Evolutionary conservation across 37 sponge, comb jelly and placozoan genomes (phyloP), one percentile per base, ranked within the genome.

Genomic region (Geodia barretti): DNA sequence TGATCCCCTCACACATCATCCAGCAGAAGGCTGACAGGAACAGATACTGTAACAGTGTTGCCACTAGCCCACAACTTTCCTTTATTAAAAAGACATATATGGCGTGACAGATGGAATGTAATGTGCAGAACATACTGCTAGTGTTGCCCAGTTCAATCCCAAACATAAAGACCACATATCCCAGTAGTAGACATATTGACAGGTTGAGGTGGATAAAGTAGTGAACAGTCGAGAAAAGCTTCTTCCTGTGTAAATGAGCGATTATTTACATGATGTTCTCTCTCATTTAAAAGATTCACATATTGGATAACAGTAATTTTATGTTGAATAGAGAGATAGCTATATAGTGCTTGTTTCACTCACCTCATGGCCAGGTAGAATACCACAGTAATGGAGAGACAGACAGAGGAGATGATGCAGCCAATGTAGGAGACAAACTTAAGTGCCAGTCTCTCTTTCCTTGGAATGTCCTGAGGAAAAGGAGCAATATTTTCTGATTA

Each of bases 1-100:
- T 79, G 28, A 79, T 58, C 19, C 80, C 80, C 35, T 79, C 80
- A 68, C 80, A 79, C 59, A 79, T 40, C 80, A 79, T 79, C 80
- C 80, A 79, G 60, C 38, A 36, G 70, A 79, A 79, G 32, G 65
- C 80, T 41, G 80, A 31, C 58, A 79, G 47, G 59, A 79, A 79
- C n/a, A 79, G 37, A 41, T 79, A 79, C 32, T 79, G 80, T 3
- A 79, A 70, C 9, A 79, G 28, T 41, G 63, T 70, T 37, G 80
- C 68, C 58, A 79, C 58, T 31, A 68, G 23, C 1, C 70, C 54
- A 68, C 80, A 79, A 31, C 25, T 39, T 24, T 65, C 65, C 80
- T 79, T 5, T 47, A 14, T 47, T n/a, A n/a, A n/a, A n/a, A n/a
- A n/a, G n/a, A n/a, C n/a, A n/a, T n/a, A n/a, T n/a, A n/a, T n/a